Evolutionary conservation across 2,888 invertebrate genomes (phyloP).

Genomic region (Alloplasta piceator): DNA sequence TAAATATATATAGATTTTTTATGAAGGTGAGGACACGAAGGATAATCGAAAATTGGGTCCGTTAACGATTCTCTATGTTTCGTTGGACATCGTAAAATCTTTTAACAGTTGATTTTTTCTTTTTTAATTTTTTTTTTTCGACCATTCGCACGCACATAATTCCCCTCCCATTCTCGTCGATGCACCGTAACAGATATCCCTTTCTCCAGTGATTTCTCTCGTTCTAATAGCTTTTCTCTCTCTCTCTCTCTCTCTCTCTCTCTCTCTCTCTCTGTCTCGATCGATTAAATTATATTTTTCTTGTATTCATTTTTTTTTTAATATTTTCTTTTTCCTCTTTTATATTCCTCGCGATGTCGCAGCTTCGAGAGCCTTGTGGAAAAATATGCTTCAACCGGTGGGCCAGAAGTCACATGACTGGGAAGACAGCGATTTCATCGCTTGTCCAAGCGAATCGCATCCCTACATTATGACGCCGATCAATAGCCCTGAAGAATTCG

Average conservation of each 20-base stretch:
- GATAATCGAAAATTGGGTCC: background rate
- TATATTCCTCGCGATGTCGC: constrained; percentile 81
- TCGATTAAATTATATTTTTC: background rate
- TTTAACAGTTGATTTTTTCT: constrained; percentile 8
- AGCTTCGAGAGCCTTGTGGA: constrained; percentile 86
- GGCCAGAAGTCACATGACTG: constrained; percentile 83
- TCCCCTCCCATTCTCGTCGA: constrained; percentile 25
- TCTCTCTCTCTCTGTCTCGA: background rate
- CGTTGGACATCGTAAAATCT: constrained; percentile 12
- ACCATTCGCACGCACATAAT: background rate
- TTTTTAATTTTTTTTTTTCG: background rate
- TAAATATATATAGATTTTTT: no score
- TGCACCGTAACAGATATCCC: constrained; percentile 18
- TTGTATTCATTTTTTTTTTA: constrained; percentile 42
- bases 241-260: background rate
- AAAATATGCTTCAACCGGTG: constrained; percentile 85
- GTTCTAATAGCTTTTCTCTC: constrained; percentile 1
- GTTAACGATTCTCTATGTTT: constrained; percentile 7
- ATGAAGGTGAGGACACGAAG: background rate
- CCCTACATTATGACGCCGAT: constrained; percentile 82
- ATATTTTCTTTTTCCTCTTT: constrained; percentile 36
- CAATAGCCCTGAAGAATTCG: constrained; percentile 14
- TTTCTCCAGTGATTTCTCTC: constrained; percentile 41
- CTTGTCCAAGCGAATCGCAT: constrained; percentile 83
- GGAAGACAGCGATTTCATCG: constrained; percentile 78